Evolutionary conservation across 64 coral and sea anemone genomes (phyloP).

Genomic region (Pocillopora damicornis): DNA sequence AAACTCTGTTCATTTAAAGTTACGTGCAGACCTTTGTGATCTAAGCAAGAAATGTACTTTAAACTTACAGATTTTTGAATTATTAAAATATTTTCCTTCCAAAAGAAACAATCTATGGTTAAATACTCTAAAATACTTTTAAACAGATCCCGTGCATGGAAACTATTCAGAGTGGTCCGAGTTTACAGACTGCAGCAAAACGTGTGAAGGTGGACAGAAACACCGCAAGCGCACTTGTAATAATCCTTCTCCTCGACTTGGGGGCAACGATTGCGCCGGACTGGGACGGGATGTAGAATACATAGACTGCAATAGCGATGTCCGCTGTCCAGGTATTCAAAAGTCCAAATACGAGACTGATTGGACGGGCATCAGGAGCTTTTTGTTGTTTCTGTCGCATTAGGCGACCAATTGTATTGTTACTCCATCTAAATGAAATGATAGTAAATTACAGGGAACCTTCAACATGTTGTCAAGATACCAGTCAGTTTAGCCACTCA

Average conservation of each 20-base stretch:
- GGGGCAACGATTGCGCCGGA: constrained; percentile 1
- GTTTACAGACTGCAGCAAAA: constrained; percentile 26
- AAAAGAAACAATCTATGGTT: too few species aligned
- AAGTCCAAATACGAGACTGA: not conserved
- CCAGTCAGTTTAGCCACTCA: too few species aligned
- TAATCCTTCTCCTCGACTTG: constrained; percentile 13
- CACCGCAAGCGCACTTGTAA: constrained; percentile 9
- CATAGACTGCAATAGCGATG: constrained; percentile 2
- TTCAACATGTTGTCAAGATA: too few species aligned
- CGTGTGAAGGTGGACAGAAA: constrained; percentile 20
- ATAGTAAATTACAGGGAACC: too few species aligned
- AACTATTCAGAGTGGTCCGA: constrained; percentile 27
- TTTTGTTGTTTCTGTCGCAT: not conserved
- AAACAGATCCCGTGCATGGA: not conserved
- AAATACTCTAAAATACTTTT: not conserved
- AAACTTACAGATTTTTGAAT: too few species aligned
- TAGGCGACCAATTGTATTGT: too few species aligned
- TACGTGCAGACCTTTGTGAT: too few species aligned
- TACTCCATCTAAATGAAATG: too few species aligned
- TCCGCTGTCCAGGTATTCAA: not conserved
- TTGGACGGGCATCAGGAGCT: not conserved
- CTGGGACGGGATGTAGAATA: constrained; percentile 1
- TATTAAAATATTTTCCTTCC: too few species aligned
- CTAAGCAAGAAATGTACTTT: too few species aligned
- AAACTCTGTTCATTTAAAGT: too few species aligned